Base-by-base conservation (phyloP, 2,888 invertebrate genomes). In the Apamea crenata region DNA sequence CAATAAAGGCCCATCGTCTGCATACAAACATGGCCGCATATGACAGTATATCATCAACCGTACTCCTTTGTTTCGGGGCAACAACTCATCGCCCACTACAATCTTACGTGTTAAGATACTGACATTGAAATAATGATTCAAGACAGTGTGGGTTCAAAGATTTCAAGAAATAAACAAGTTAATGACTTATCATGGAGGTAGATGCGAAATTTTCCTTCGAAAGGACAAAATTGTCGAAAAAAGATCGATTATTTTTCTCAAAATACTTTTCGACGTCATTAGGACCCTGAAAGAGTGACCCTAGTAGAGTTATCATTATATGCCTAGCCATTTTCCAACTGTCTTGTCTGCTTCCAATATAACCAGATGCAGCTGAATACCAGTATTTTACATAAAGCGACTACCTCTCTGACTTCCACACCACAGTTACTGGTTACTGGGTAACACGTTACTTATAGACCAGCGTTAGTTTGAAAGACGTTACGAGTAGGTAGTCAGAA, bases 91-190 rank as follows among this genome's bases (percentile, higher is more conserved):
- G 53, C 84, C 85, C 65, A 84, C 84, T 18, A 16, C 2, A 16
- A 71, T 32, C 47, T 68, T 53, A 67, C 68, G 50, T 4, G 56
- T 53, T 36, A 61, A 75, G 68, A 73, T 74, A 78, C 73, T 84
- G 85, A 78, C 85, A 78, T 81, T 84, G 82, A 70, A 78, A 61
- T 80, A 61, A 84, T 77, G 71, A 84, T 75, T 12, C 44, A 67
- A 36, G 14, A 68, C 36, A 0, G 73, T 40, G 75, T 83, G 84
- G 76, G 81, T 36, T 81, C 74, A 75, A 75, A 72, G 77, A 53
- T 68, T 74, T 21, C 0, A 8, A 36, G n/a, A 44, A 74, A 77
- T 81, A 78, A 85, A 85, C 85, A 85, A 50, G n/a, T 61, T 84
- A 63, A 77, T 68, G 71, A 85, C 47, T 73, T 74, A 36, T 53